Percentiles rank a stretch among this genome's conserved stretches.
Evolutionary conservation across 2,797 vertebrate genomes (phyloP).

Genomic region (Prunella strophiata): DNA sequence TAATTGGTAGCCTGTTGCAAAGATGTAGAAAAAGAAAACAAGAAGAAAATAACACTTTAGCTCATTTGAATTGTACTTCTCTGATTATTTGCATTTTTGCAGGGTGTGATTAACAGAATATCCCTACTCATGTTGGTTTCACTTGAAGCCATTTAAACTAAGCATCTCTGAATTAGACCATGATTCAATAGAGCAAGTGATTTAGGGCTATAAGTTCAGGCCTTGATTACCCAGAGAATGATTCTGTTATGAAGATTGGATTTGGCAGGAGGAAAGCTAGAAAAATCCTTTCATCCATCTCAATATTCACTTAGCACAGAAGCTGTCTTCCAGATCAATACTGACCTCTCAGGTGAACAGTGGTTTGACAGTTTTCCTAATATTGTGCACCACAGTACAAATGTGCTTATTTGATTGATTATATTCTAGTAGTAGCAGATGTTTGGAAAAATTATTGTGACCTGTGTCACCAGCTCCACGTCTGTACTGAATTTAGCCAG

Average conservation of each 20-base stretch:
- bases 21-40: not conserved
- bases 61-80: not conserved
- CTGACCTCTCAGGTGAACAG: not conserved
- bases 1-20: not conserved
- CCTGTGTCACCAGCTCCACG: not conserved
- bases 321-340: not conserved
- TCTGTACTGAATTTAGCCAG: not conserved
- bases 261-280: not conserved
- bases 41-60: not conserved
- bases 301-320: not conserved
- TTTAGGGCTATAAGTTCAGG: not conserved
- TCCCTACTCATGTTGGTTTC: not conserved
- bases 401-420: not conserved
- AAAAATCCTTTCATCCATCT: conserved; percentile 14
- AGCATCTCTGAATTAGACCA: not conserved
- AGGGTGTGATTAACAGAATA: not conserved
- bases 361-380: not conserved
- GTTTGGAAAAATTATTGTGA: not conserved
- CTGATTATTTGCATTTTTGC: not conserved
- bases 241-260: not conserved
- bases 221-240: not conserved
- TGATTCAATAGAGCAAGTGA: not conserved
- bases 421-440: not conserved
- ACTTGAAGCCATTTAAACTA: not conserved
- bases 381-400: not conserved